Conservation (phyloP, 2,113 vertebrate species). For the Microcebus lehilahytsara region DNA sequence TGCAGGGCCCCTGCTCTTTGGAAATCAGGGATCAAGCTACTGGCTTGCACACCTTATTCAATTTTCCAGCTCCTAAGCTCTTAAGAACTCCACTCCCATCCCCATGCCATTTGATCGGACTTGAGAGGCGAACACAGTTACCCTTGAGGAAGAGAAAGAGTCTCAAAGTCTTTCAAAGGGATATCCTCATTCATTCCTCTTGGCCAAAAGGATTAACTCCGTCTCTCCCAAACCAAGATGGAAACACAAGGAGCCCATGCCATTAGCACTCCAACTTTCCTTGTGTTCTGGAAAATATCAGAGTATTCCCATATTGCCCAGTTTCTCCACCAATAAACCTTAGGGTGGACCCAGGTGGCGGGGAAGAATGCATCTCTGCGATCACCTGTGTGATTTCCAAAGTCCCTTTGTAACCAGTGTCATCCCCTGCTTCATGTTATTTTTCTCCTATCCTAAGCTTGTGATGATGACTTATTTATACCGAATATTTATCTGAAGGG, state of each 20-base stretch:
- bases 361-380: neutral
- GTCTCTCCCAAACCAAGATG: neutral
- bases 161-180: neutral
- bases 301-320: neutral
- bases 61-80: neutral
- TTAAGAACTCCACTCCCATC: accelerated
- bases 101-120: neutral
- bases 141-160: neutral
- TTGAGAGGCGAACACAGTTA: neutral
- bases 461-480: constrained; percentile 28
- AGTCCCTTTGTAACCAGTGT: neutral
- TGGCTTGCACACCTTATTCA: neutral
- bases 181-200: neutral
- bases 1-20: neutral
- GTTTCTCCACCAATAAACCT: neutral
- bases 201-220: neutral
- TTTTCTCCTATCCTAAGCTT: neutral
- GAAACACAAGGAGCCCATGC: neutral
- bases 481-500: constrained; percentile 34
- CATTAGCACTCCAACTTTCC: neutral
- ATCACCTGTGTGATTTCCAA: neutral
- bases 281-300: neutral
- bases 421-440: neutral
- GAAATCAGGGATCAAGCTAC: neutral
- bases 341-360: neutral